phyloP scores from a whole-genome alignment of 2,797 vertebrate genomes.

The Lepilemur ruficaudatus region DNA sequence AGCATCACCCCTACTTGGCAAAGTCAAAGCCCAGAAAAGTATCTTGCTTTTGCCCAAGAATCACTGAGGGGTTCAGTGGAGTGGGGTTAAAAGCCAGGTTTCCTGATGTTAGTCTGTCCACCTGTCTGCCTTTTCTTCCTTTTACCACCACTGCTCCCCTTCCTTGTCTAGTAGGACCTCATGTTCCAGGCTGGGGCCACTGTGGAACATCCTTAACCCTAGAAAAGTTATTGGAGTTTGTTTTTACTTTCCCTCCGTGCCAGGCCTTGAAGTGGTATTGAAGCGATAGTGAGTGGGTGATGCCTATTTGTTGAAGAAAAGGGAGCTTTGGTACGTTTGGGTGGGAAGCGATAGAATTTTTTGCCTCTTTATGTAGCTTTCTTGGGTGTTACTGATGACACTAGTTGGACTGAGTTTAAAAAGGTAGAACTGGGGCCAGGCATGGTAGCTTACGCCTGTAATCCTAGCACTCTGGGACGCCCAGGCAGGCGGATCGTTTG shows the following conservation, averaged over 20 bases:
- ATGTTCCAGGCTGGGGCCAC: background rate
- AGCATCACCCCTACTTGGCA: background rate
- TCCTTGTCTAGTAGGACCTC: background rate
- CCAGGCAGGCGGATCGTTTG: no score
- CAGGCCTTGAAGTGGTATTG: background rate
- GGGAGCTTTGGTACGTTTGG: background rate
- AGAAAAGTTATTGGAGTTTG: background rate
- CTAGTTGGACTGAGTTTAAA: background rate
- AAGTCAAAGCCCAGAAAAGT: background rate
- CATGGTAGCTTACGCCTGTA: no score
- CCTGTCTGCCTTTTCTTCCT: background rate
- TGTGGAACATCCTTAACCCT: background rate
- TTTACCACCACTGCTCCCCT: background rate
- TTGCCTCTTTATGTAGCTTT: background rate
- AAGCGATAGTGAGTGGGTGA: background rate
- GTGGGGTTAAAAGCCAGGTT: background rate
- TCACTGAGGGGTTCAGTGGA: background rate
- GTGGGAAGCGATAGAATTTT: background rate
- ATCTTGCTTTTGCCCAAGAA: background rate
- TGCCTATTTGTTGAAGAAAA: background rate
- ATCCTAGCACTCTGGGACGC: no score
- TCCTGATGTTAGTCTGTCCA: background rate
- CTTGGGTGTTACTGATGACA: conserved; percentile 13
- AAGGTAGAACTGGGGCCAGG: background rate
- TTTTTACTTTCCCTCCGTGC: background rate